A percentile compares a stretch with the other conserved stretches of the same genome.
These are phyloP conservation scores for Palythoa caribaeorum DNA, from an alignment of 92 coral and sea anemone species.

Conservation along the genomic window DNA sequence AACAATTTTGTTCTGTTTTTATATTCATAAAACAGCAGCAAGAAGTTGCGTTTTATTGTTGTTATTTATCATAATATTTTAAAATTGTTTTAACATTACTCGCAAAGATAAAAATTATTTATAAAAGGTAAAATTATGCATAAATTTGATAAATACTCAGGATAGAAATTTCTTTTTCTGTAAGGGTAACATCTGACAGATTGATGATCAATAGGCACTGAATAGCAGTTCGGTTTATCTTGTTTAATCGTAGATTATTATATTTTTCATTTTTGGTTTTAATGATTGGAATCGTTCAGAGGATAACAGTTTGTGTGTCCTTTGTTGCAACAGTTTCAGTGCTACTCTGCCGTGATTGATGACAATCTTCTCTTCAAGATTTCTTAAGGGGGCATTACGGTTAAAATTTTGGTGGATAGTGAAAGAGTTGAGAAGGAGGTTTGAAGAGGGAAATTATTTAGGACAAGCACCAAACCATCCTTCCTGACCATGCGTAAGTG, in stretches of 20 bases:
- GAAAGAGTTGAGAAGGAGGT: too few relatives aligned
- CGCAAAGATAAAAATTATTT: too few relatives aligned
- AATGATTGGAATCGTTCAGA: not conserved
- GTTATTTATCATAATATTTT: too few relatives aligned
- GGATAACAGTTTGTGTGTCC: not conserved
- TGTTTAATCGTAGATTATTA: not conserved
- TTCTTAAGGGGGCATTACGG: not conserved
- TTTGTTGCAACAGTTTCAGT: not conserved
- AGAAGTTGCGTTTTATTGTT: too few relatives aligned
- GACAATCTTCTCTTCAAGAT: not conserved
- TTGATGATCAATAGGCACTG: not conserved
- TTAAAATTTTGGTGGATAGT: too few relatives aligned
- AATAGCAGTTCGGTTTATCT: not conserved
- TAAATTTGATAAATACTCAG: not conserved
- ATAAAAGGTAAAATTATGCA: too few relatives aligned
- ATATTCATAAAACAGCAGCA: too few relatives aligned
- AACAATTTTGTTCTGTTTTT: too few relatives aligned
- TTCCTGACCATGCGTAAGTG: too few relatives aligned
- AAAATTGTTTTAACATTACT: too few relatives aligned
- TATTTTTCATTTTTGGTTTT: not conserved
- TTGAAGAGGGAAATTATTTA: too few relatives aligned
- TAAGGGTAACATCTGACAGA: not conserved
- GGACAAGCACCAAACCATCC: too few relatives aligned
- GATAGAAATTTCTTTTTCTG: not conserved
- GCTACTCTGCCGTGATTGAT: not conserved